phyloP scores from a whole-genome alignment of 64 coral and sea anemone genomes.

The Astreopora myriophthalma region DNA sequence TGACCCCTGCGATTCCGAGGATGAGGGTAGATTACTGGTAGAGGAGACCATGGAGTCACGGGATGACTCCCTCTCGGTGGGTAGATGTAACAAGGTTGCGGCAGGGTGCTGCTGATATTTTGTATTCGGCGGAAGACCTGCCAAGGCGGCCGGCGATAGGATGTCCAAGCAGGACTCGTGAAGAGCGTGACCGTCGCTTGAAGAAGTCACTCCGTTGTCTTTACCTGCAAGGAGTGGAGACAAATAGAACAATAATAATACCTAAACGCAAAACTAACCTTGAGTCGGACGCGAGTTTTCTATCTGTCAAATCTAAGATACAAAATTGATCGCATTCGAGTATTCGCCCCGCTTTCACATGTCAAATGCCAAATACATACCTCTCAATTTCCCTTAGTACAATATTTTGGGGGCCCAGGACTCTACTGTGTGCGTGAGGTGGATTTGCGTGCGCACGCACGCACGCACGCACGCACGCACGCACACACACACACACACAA shows the following conservation, averaged over 20 bases:
- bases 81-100: neutral
- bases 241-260: neutral
- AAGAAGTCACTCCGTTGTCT: slow-evolving; percentile 90
- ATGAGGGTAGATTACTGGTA: slow-evolving; percentile 85
- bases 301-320: no score
- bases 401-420: no score
- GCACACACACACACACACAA: no score
- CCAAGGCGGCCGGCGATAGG: neutral
- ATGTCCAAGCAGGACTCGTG: neutral
- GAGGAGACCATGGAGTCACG: slow-evolving; percentile 93
- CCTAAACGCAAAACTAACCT: neutral
- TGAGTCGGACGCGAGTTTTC: no score
- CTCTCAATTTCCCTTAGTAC: no score
- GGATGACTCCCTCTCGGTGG: slow-evolving; percentile 67
- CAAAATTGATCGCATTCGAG: no score
- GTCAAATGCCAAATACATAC: no score
- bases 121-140: neutral
- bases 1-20: slow-evolving; percentile 76
- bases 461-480: no score
- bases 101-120: neutral
- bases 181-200: slow-evolving; percentile 77
- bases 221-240: slow-evolving; percentile 42
- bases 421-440: no score
- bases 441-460: no score
- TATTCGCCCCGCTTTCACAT: no score